Conservation (phyloP, 2,888 invertebrate genomes). For the Empis livida region DNA sequence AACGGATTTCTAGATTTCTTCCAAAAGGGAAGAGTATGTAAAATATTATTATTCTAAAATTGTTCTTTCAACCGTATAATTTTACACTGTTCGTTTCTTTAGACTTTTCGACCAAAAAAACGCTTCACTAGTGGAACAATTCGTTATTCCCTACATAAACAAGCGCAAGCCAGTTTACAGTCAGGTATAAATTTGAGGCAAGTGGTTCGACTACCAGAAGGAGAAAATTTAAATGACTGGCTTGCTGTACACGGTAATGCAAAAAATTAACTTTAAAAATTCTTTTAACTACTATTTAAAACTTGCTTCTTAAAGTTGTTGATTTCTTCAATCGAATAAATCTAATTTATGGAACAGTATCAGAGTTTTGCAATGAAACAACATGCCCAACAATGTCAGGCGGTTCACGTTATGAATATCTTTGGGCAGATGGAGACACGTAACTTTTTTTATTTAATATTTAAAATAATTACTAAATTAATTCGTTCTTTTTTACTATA, state of each 20-base stretch:
- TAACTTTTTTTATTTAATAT: slow-evolving; percentile 17
- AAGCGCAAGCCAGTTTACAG: slow-evolving; percentile 79
- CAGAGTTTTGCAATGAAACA: slow-evolving; percentile 68
- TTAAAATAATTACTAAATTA: neutral
- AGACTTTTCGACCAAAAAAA: slow-evolving; percentile 87
- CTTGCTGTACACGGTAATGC: slow-evolving; percentile 80
- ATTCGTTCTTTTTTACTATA: neutral
- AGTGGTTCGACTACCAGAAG: slow-evolving; percentile 69
- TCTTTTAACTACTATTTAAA: neutral
- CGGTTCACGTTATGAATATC: slow-evolving; percentile 76
- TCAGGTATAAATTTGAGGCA: slow-evolving; percentile 74
- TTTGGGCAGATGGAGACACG: slow-evolving; percentile 77
- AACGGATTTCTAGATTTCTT: slow-evolving; percentile 64
- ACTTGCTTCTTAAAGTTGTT: slow-evolving; percentile 50
- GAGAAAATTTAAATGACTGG: slow-evolving; percentile 84
- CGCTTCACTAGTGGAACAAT: slow-evolving; percentile 77
- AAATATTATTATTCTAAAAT: neutral
- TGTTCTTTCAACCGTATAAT: neutral
- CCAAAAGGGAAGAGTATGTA: slow-evolving; percentile 58
- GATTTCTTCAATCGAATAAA: slow-evolving; percentile 92
- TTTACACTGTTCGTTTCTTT: slow-evolving; percentile 17
- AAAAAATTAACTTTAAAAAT: neutral
- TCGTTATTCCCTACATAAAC: slow-evolving; percentile 75
- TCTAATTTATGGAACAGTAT: slow-evolving; percentile 79
- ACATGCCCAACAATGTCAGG: slow-evolving; percentile 86